Conservation (phyloP, 2,113 vertebrate species). For the Megaceryle maxima region DNA sequence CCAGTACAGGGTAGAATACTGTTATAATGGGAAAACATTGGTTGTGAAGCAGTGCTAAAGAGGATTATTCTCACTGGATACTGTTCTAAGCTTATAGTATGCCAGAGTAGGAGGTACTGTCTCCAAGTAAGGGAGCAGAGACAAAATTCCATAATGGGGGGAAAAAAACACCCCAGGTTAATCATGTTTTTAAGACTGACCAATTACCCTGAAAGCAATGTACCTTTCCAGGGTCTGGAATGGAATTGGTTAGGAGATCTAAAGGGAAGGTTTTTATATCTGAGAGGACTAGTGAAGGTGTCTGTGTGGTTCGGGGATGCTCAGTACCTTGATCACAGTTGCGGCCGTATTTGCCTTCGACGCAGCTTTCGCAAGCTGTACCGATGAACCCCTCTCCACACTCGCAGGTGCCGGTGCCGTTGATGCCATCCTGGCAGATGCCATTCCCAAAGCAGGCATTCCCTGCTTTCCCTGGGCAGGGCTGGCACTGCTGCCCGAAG, state of each 20-base stretch:
- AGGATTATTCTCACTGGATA: neutral
- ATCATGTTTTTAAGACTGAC: neutral
- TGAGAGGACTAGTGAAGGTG: rapidly evolving
- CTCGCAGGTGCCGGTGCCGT: slow-evolving; percentile 80
- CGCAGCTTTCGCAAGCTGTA: slow-evolving; percentile 87
- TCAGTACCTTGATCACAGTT: slow-evolving; percentile 89
- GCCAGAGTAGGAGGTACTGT: neutral
- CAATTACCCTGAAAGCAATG: neutral
- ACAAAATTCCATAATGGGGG: neutral
- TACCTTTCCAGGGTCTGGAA: neutral
- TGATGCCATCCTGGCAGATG: slow-evolving; percentile 81
- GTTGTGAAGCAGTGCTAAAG: neutral
- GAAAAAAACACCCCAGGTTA: neutral
- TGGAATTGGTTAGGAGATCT: rapidly evolving
- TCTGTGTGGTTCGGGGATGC: neutral
- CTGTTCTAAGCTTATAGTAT: neutral
- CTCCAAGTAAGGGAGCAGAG: neutral
- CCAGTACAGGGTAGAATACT: neutral
- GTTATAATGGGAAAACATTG: neutral
- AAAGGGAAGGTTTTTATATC: neutral
- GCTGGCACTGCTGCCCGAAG: slow-evolving; percentile 87
- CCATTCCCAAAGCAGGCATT: slow-evolving; percentile 84
- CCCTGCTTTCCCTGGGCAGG: slow-evolving; percentile 80
- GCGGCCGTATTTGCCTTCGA: slow-evolving; percentile 76
- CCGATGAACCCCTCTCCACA: slow-evolving; percentile 81